Evolutionary conservation across 2,888 invertebrate species (phyloP).

Genomic region (Acanthacorydalis orientalis): DNA sequence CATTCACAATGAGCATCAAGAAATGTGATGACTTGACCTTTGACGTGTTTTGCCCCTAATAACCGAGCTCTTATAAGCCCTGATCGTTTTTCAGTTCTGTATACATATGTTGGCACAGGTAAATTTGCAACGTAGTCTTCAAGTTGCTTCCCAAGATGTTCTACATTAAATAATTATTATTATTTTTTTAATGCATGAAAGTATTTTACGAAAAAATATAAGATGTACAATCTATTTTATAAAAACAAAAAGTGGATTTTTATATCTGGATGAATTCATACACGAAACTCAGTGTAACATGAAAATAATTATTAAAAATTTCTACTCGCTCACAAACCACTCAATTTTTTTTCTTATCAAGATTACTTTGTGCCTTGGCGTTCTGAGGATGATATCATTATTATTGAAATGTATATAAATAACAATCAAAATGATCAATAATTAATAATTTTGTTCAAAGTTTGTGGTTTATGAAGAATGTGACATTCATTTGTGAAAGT

Average conservation of each 20-base stretch:
- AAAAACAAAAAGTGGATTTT: too few species aligned
- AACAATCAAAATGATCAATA: too few species aligned
- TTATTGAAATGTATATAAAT: too few species aligned
- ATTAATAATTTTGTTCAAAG: too few species aligned
- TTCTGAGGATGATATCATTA: too few species aligned
- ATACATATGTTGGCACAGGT: slow-evolving; percentile 72
- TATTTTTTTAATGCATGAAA: background rate
- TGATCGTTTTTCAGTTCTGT: slow-evolving; percentile 81
- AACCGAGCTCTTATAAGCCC: slow-evolving; percentile 92
- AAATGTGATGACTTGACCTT: slow-evolving; percentile 87
- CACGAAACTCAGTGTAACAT: background rate
- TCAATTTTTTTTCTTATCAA: too few species aligned
- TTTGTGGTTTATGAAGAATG: background rate
- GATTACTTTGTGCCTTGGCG: too few species aligned
- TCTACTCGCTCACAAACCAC: too few species aligned
- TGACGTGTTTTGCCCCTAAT: slow-evolving; percentile 82
- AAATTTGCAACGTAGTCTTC: slow-evolving; percentile 78
- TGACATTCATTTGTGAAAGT: background rate
- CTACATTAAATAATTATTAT: slow-evolving; percentile 26
- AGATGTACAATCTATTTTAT: too few species aligned
- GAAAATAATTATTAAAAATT: slow-evolving; percentile 9
- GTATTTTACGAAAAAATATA: too few species aligned
- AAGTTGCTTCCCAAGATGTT: slow-evolving; percentile 72
- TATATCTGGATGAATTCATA: too few species aligned
- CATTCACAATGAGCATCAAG: slow-evolving; percentile 98